Evolutionary conservation across 2,888 invertebrate species (phyloP), one percentile per base, ranked within the genome.

Genomic region (Thymelicus lineola): DNA sequence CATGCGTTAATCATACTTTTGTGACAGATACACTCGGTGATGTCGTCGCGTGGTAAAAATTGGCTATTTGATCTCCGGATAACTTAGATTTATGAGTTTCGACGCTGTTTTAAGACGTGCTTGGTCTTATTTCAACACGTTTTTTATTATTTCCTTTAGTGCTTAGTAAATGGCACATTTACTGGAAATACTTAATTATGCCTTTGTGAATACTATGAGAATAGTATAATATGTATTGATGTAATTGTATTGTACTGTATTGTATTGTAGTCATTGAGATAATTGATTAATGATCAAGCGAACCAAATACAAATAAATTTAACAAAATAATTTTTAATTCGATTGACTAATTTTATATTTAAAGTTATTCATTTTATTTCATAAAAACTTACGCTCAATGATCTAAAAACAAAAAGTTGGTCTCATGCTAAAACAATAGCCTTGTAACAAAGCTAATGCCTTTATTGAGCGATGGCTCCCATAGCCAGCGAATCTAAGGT

Each of bases 1-100:
- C 87, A 85, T 82, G 80, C 90, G 91, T 93, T 92, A 90, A 91
- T 93, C 93, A 93, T 92, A 92, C 85, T 86, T 91, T 82, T 89
- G 88, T 92, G 93, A 93, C 93, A 92, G 87, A 83, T 86, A 89
- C 87, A 88, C 82, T 83, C 83, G 75, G 80, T 86, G 85, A 86
- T 84, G 87, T 88, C 86, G 80, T 80, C 82, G 79, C 80, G 73
- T 73, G 69, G 73, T 82, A 86, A 86, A 84, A 88, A 83, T 76
- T 76, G 80, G 77, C 79, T 81, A 78, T 78, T 77, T 77, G 76
- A 76, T 75, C 38, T 58, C 48, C 15, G 58, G 58, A 38, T 50
- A 42, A 50, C 38, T 53, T 38, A 17, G 63, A 50, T 64, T 53
- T 53, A 64, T 64, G 38, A 64, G 15, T 12, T 53, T 64, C 12